Conservation (phyloP, 1,140 invertebrate genomes). For the Eumaeus atala region DNA sequence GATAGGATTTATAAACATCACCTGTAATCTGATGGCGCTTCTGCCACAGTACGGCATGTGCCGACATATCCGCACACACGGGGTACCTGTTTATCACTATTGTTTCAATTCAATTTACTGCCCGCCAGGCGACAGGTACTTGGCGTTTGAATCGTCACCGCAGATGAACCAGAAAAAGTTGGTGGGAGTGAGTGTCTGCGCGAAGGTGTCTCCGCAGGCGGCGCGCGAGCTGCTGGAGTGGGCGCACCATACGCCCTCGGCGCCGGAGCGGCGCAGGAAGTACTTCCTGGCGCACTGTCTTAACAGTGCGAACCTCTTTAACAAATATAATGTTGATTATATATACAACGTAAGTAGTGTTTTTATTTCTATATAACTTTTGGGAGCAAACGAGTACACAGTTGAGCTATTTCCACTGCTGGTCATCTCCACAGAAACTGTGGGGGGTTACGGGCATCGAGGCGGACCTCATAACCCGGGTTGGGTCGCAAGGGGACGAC, state of each 20-base stretch:
- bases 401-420: too few species aligned
- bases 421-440: too few species aligned
- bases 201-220: constrained; percentile 49
- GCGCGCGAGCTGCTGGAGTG: constrained; percentile 49
- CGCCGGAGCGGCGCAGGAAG: constrained; percentile 44
- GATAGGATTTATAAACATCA: too few species aligned
- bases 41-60: too few species aligned
- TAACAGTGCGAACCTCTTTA: constrained; percentile 42
- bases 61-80: too few species aligned
- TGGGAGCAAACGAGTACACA: too few species aligned
- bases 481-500: too few species aligned
- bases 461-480: too few species aligned
- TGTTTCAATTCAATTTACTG: background rate
- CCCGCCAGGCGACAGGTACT: constrained; percentile 45
- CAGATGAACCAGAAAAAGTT: constrained; percentile 42
- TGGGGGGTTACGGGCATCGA: too few species aligned
- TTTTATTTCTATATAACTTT: too few species aligned
- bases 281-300: constrained; percentile 53
- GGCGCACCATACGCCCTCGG: constrained; percentile 40
- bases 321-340: constrained; percentile 46
- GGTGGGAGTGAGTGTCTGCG: constrained; percentile 40
- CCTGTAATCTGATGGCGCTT: too few species aligned
- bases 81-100: too few species aligned
- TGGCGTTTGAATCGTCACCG: constrained; percentile 41
- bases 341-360: constrained; percentile 43